A percentile compares a stretch with the other conserved stretches of the same genome.
Evolutionary conservation across 2,113 vertebrate genomes (phyloP).

Genomic region (Propithecus coquereli): DNA sequence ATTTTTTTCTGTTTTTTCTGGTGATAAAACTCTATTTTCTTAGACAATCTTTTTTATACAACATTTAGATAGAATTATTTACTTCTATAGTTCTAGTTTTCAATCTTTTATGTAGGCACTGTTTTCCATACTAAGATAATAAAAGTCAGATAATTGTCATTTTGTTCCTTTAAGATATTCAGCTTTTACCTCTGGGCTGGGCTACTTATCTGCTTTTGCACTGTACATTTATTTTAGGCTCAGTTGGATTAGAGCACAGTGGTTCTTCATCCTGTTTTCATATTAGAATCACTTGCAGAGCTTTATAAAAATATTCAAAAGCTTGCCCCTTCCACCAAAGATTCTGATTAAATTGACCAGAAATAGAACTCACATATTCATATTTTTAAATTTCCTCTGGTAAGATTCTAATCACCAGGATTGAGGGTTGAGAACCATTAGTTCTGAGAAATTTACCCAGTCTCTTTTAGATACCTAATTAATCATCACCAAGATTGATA

Average conservation of each 20-base stretch:
- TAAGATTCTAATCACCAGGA: background rate
- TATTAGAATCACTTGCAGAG: background rate
- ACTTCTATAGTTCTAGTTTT: background rate
- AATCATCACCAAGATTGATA: background rate
- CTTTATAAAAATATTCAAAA: background rate
- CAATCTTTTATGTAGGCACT: background rate
- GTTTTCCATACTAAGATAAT: background rate
- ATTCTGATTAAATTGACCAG: conserved; percentile 7
- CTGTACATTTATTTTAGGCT: background rate
- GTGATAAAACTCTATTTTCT: background rate
- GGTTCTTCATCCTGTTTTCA: background rate
- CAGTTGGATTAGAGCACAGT: background rate
- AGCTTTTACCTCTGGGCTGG: background rate
- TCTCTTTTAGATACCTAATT: background rate
- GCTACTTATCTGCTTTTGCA: background rate
- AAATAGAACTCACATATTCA: background rate
- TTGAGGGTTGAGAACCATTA: background rate
- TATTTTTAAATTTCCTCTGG: background rate
- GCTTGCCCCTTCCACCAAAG: background rate
- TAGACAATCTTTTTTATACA: background rate
- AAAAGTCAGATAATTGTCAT: background rate
- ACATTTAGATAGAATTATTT: background rate
- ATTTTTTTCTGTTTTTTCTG: background rate
- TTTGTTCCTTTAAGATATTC: background rate
- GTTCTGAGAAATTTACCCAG: background rate